Evolutionary conservation across 2,888 invertebrate genomes (phyloP), one percentile per base, ranked within the genome.

Genomic region (Lithosia quadra): DNA sequence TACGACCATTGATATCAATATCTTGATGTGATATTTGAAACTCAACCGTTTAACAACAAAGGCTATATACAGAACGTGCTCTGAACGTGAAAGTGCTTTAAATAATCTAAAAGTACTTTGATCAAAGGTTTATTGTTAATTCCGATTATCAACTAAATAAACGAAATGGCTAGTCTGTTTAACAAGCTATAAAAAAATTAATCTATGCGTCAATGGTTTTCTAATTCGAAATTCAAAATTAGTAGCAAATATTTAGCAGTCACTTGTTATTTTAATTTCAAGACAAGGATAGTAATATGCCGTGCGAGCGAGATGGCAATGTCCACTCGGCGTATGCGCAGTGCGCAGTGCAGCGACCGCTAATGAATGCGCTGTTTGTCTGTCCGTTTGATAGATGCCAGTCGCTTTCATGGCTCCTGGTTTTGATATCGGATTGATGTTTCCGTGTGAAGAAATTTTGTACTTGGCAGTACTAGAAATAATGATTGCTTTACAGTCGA

Each of bases 291-390:
- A 28, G 36, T 53, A 39, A 8, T 69, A 65, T 67, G 57, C 13
- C 18, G 62, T 67, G 68, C 9, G 67, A 66, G 69, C n/a, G 60
- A 71, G 72, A 74, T 13, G 56, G 43, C 71, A 66, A 24, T 49
- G 71, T 76, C 63, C 75, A 80, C 84, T 84, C 79, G 82, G 79
- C 80, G 78, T 80, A 80, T 68, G 79, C 78, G 75, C 78, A 79
- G n/a, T 69, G 78, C 77, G 74, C 78, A 70, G 86, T 83, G 86
- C 85, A 84, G 71, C 83, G 85, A 83, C 86, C 86, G 83, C 76
- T 78, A 75, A 86, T 87, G 86, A 87, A 87, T 85, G 83, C 80
- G 66, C 56, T 73, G 76, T 77, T 81, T 86, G 86, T 85, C 63
- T 77, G 81, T 82, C 76, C 67, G 81, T 74, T 65, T 80, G 84